These are phyloP conservation scores for Cariama cristata DNA, from an alignment of 2,113 vertebrate species.

Conservation along the genomic window DNA sequence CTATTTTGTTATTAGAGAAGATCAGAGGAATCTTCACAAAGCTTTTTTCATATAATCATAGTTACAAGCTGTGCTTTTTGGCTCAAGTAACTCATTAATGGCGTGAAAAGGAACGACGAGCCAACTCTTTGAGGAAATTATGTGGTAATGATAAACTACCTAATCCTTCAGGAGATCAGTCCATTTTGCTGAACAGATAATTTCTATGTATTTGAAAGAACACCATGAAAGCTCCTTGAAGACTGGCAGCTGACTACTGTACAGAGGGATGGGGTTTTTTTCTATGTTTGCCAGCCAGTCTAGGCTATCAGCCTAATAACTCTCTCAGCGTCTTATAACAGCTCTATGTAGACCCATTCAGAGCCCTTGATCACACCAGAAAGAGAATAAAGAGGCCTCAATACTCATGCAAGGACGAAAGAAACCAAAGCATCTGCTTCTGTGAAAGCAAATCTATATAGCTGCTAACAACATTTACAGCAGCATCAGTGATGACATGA, in stretches of 20 bases:
- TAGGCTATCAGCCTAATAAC: slow-evolving; percentile 50
- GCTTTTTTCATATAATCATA: background rate
- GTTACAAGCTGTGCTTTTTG: slow-evolving; percentile 42
- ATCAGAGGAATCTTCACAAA: slow-evolving; percentile 14
- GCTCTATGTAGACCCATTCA: slow-evolving; percentile 16
- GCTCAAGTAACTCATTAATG: slow-evolving; percentile 44
- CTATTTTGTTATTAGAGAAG: background rate
- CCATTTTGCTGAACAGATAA: slow-evolving; percentile 37
- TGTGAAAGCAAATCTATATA: slow-evolving; percentile 34
- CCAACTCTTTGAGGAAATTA: slow-evolving; percentile 44
- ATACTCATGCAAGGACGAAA: background rate
- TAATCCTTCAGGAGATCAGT: slow-evolving; percentile 39
- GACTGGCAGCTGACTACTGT: slow-evolving; percentile 25
- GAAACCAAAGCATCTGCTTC: slow-evolving; percentile 40
- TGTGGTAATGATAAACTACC: slow-evolving; percentile 39
- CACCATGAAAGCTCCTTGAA: slow-evolving; percentile 45
- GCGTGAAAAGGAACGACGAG: slow-evolving; percentile 37
- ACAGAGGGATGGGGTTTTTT: background rate
- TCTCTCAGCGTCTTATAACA: slow-evolving; percentile 15
- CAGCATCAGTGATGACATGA: background rate
- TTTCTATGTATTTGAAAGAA: slow-evolving; percentile 43
- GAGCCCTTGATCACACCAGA: slow-evolving; percentile 3
- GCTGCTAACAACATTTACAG: background rate
- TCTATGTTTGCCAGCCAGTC: slow-evolving; percentile 28
- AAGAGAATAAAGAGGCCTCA: slow-evolving; percentile 19